Percentiles rank a stretch among this genome's conserved stretches.
phyloP scores from a whole-genome alignment of 2,888 invertebrate species.

The Drosophila algonquin region DNA sequence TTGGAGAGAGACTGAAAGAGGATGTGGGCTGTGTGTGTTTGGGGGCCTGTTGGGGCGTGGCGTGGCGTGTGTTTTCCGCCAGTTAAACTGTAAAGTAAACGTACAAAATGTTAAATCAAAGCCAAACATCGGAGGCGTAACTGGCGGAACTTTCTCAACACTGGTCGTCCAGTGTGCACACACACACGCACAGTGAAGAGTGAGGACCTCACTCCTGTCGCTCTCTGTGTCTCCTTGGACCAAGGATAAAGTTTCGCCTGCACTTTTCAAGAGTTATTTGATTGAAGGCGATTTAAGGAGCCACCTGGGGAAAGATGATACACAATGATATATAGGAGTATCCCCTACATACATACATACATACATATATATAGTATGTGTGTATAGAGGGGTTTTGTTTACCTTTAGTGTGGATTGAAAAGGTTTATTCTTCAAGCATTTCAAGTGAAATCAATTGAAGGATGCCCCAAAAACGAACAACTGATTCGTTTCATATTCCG shows the following conservation, averaged over 20 bases:
- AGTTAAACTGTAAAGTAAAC: constrained; percentile 78
- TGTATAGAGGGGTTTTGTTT: background rate
- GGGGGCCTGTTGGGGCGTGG: constrained; percentile 37
- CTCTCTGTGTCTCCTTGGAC: background rate
- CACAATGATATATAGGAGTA: constrained; percentile 7
- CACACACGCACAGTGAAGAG: background rate
- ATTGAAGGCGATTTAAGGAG: constrained; percentile 23
- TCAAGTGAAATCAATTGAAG: background rate
- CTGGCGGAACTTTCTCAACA: constrained; percentile 35
- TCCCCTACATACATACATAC: background rate
- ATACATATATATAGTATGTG: background rate
- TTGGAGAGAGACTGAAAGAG: constrained; percentile 11
- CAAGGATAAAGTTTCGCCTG: constrained; percentile 31
- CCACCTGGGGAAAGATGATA: constrained; percentile 1
- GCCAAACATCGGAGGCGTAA: constrained; percentile 76
- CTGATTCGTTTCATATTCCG: too few relatives aligned
- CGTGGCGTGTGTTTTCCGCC: constrained; percentile 69
- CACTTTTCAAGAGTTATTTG: constrained; percentile 31
- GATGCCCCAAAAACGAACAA: background rate
- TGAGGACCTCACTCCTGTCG: background rate
- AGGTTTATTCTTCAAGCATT: background rate
- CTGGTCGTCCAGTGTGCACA: background rate
- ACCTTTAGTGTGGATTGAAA: background rate
- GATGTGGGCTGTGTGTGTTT: constrained; percentile 4
- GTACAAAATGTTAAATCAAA: constrained; percentile 77